These are phyloP conservation scores for Charanyca ferruginea DNA, from an alignment of 2,888 invertebrate species.

Conservation along the genomic window DNA sequence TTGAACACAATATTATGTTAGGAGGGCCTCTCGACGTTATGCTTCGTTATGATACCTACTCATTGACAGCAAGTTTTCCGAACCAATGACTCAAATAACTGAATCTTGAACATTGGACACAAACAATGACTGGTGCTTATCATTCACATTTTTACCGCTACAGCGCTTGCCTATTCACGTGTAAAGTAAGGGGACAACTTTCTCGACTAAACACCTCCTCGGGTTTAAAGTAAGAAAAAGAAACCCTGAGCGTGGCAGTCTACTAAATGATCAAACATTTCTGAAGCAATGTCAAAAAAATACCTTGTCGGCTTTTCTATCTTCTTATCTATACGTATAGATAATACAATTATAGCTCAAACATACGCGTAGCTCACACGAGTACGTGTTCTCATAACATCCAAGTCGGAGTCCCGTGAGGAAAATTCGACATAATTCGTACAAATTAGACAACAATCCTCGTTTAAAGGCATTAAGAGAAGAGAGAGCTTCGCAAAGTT, in stretches of 20 bases:
- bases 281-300: not conserved
- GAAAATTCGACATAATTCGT: constrained; percentile 83
- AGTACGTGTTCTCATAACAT: constrained; percentile 53
- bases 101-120: constrained; percentile 39
- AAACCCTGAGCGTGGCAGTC: not conserved
- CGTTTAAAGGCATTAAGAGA: constrained; percentile 87
- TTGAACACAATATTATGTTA: constrained; percentile 32
- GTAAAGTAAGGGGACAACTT: constrained; percentile 35
- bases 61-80: constrained; percentile 44
- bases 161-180: constrained; percentile 40
- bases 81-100: constrained; percentile 50
- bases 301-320: not conserved
- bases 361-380: constrained; percentile 24
- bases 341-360: constrained; percentile 28
- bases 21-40: constrained; percentile 5
- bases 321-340: not conserved
- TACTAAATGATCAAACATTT: not conserved
- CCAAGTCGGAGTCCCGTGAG: constrained; percentile 70
- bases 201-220: constrained; percentile 1
- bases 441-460: constrained; percentile 89
- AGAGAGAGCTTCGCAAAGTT: constrained; percentile 85
- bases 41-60: constrained; percentile 15
- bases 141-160: constrained; percentile 36
- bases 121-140: constrained; percentile 52
- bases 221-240: constrained; percentile 13